Conservation (phyloP, 2,113 vertebrate genomes). For the Lynx canadensis region DNA sequence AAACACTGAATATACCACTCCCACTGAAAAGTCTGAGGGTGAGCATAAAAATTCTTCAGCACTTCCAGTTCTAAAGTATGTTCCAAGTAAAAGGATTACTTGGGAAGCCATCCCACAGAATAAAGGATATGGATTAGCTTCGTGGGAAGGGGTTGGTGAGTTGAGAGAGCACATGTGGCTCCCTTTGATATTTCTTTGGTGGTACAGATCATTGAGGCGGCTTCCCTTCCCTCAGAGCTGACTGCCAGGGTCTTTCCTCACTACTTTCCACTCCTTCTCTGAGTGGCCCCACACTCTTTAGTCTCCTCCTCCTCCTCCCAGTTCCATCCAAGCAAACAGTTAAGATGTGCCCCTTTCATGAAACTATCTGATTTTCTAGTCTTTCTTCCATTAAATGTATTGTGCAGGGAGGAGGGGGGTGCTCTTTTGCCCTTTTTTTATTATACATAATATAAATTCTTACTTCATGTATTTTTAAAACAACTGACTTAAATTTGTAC, state of each 20-base stretch:
- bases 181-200: neutral
- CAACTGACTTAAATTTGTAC: neutral
- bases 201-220: neutral
- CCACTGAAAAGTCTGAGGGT: neutral
- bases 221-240: neutral
- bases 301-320: neutral
- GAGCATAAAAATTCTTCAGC: neutral
- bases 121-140: neutral
- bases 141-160: neutral
- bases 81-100: neutral
- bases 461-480: neutral
- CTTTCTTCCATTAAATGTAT: neutral
- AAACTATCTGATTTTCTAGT: neutral
- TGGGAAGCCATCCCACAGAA: neutral
- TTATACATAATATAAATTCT: neutral
- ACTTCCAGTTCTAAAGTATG: neutral
- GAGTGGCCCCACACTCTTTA: too few relatives aligned
- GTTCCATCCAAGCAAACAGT: neutral
- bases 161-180: neutral
- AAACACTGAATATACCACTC: neutral
- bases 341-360: neutral
- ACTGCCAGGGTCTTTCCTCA: neutral
- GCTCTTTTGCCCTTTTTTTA: neutral
- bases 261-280: neutral
- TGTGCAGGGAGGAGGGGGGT: too few relatives aligned